Evolutionary conservation across 2,888 invertebrate species (phyloP), one percentile per base, ranked within the genome.

Genomic region (Tetragonisca angustula): DNA sequence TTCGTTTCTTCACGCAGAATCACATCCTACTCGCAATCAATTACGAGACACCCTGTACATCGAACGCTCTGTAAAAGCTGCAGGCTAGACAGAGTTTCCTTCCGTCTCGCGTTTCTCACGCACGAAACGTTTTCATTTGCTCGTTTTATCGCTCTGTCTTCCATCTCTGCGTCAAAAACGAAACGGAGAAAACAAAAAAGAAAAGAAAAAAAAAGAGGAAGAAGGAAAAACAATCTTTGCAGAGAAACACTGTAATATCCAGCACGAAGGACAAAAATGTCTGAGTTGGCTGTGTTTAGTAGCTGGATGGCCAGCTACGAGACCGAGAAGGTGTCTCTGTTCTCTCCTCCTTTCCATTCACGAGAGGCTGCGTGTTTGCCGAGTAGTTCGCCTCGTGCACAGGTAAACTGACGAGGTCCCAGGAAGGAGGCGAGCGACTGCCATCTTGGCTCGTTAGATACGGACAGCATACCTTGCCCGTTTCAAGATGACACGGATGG

Each of bases 371-470:
- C 24, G 56, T 81, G 84, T 84, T 88, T 86, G 77, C 54, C 78
- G 76, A 76, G 81, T 79, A 59, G 56, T n/a, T 87, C 79, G 72
- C 77, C 81, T 68, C 75, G 73, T 70, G 61, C 72, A 69, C 78
- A 21, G 76, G 73, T 86, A 86, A 87, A 86, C 86, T 67, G 68
- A 73, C 64, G 75, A 78, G 79, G 71, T 67, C 15, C 15, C 69
- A 19, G 50, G 68, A 64, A 69, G 76, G 69, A 49, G 83, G 72
- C 72, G 81, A 43, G 77, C 56, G 78, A 65, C 78, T 88, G 84
- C 85, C 88, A 89, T 89, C 86, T 89, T 87, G 82, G 79, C 89
- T 89, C 88, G 85, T 89, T 89, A 89, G 89, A 81, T 72, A 81
- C 81, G 84, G 84, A 81, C 78, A n/a, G 81, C 81, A 81, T 79